Evolutionary conservation across 2,888 invertebrate genomes (phyloP).

Genomic region (Nycteola revayana): DNA sequence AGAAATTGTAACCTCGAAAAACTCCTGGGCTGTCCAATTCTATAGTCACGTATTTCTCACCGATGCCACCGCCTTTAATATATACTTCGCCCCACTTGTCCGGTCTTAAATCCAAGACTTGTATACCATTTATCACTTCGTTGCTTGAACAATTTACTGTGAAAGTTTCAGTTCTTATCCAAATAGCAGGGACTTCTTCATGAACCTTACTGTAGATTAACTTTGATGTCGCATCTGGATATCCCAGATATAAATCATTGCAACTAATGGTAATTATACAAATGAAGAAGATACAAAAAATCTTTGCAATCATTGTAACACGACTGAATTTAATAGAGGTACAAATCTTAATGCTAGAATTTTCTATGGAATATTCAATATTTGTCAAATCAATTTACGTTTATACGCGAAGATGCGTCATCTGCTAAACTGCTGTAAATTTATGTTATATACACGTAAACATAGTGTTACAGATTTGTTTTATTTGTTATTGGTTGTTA

Average conservation of each 20-base stretch:
- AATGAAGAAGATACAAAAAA: constrained; percentile 3
- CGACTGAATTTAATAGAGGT: constrained; percentile 5
- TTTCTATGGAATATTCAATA: too few relatives aligned
- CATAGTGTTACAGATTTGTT: too few relatives aligned
- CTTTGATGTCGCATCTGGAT: constrained; percentile 53
- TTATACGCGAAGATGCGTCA: too few relatives aligned
- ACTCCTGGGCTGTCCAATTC: constrained; percentile 58
- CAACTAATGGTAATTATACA: constrained; percentile 9
- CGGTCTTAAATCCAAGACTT: constrained; percentile 52
- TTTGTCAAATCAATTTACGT: too few relatives aligned
- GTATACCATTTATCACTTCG: constrained; percentile 62
- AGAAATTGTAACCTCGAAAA: constrained; percentile 62
- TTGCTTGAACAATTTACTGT: constrained; percentile 53
- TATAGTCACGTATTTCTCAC: constrained; percentile 53
- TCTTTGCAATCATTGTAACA: constrained; percentile 12
- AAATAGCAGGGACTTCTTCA: constrained; percentile 61
- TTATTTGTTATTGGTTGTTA: too few relatives aligned
- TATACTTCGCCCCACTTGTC: constrained; percentile 61
- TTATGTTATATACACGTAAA: too few relatives aligned
- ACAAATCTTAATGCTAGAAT: background rate
- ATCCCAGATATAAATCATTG: constrained; percentile 44
- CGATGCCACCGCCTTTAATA: constrained; percentile 59
- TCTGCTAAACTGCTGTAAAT: too few relatives aligned
- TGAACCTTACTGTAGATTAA: constrained; percentile 62
- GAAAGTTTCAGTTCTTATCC: constrained; percentile 54